Evolutionary conservation across 1,140 invertebrate species (phyloP), one percentile per base, ranked within the genome.

Genomic region (Maniola jurtina): DNA sequence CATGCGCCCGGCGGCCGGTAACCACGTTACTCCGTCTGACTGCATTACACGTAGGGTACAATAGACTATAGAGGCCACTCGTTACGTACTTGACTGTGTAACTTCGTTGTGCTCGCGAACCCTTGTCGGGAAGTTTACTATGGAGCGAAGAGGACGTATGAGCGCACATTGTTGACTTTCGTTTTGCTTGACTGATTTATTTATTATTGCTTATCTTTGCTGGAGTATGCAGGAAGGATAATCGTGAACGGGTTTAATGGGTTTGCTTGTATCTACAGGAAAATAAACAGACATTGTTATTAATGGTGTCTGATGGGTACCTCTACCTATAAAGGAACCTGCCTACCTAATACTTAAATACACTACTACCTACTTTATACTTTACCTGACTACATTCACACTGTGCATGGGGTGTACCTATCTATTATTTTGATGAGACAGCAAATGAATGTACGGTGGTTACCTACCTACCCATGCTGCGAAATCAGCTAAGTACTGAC

Each of bases 1-100:
- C 82, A 84, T 82, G 78, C 84, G 75, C 70, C 64, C 69, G 73
- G 71, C 68, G 64, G 71, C 67, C 81, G 70, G 80, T 82, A 81
- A 82, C 76, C 66, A 73, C 73, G 76, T 80, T 80, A 78, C 64
- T 68, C 67, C 64, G 72, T 73, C 68, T 67, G 67, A 72, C 71
- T 75, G 76, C 75, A 80, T 78, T 81, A 77, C 69, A 68, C 66
- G 66, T 62, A 65, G 45, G 70, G 69, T 72, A 79, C 75, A 81
- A 80, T 79, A 72, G 73, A 80, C 75, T 80, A 80, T 79, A 72
- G 73, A 80, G 76, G 76, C 81, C 81, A 83, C 83, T 87, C 84
- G 86, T 89, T 86, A 86, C 78, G 81, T 82, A 86, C 86, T 89
- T 87, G 86, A 89, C 86, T 89, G 84, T 89, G 78, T 87, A 89